Evolutionary conservation across 2,888 invertebrate genomes (phyloP).

Genomic region (Netelia virgata): DNA sequence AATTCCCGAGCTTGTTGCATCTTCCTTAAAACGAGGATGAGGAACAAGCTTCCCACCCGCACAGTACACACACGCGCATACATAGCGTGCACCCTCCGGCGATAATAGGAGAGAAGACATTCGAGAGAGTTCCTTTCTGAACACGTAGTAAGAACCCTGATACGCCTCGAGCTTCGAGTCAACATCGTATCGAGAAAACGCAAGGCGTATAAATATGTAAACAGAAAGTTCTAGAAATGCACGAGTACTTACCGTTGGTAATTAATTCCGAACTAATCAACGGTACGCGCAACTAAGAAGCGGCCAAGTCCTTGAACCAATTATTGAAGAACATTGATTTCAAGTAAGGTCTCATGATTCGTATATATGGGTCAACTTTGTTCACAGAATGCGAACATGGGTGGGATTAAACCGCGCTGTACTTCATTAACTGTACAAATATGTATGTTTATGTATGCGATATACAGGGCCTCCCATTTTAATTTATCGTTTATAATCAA

Average conservation of each 20-base stretch:
- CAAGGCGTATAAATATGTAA: not conserved
- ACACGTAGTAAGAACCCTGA: constrained; percentile 7
- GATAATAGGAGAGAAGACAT: constrained; percentile 26
- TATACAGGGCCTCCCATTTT: not conserved
- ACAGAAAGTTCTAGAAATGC: not conserved
- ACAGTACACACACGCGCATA: not conserved
- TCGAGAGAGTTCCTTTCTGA: constrained; percentile 27
- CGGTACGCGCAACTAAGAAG: not conserved
- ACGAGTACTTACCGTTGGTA: constrained; percentile 31
- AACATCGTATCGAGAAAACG: constrained; percentile 3
- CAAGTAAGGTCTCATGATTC: constrained; percentile 3
- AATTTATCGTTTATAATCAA: too few relatives aligned
- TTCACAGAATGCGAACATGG: constrained; percentile 1
- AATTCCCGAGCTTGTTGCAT: constrained; percentile 51
- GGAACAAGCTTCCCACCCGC: constrained; percentile 14
- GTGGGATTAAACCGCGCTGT: not conserved
- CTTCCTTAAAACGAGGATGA: constrained; percentile 16
- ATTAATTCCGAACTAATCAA: constrained; percentile 13
- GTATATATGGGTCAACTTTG: not conserved
- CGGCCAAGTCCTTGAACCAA: constrained; percentile 29
- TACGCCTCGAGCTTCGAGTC: constrained; percentile 17
- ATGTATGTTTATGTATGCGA: not conserved
- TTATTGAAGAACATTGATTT: constrained; percentile 42
- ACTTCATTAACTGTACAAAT: not conserved
- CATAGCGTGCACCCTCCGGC: not conserved